Conservation (phyloP, 92 coral and sea anemone genomes). For the Umimayanthus chanpuru region DNA sequence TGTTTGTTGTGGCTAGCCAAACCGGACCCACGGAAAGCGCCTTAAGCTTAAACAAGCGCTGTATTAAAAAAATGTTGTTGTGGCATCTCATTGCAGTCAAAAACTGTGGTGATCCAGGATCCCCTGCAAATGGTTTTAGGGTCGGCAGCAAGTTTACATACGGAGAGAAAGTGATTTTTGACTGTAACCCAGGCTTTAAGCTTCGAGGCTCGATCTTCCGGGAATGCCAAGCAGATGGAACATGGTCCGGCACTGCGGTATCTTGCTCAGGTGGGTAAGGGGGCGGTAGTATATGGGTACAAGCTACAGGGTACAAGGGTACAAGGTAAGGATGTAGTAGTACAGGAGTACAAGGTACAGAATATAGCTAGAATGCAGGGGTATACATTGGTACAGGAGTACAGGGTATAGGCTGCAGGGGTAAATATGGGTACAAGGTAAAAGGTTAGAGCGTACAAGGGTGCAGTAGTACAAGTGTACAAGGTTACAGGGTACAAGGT, state of each 20-base stretch:
- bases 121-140: conserved; percentile 74
- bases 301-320: background rate
- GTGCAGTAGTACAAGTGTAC: too few species aligned
- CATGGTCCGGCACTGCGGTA: conserved; percentile 86
- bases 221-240: conserved; percentile 79
- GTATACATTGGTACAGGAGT: background rate
- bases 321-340: background rate
- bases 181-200: conserved; percentile 94
- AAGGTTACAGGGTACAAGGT: too few species aligned
- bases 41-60: background rate
- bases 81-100: conserved; percentile 60
- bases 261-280: conserved; percentile 67
- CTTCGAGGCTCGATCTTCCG: conserved; percentile 82
- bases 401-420: background rate
- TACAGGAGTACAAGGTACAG: background rate
- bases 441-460: too few species aligned
- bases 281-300: background rate
- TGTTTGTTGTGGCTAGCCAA: background rate
- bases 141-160: conserved; percentile 80
- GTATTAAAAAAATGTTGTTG: background rate
- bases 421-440: too few species aligned
- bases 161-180: conserved; percentile 71
- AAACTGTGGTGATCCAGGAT: conserved; percentile 84
- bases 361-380: too few species aligned
- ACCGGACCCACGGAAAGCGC: background rate